Percentiles rank a stretch among this genome's conserved stretches.
phyloP scores from a whole-genome alignment of 2,888 invertebrate genomes.

The Oeneis ivallda region DNA sequence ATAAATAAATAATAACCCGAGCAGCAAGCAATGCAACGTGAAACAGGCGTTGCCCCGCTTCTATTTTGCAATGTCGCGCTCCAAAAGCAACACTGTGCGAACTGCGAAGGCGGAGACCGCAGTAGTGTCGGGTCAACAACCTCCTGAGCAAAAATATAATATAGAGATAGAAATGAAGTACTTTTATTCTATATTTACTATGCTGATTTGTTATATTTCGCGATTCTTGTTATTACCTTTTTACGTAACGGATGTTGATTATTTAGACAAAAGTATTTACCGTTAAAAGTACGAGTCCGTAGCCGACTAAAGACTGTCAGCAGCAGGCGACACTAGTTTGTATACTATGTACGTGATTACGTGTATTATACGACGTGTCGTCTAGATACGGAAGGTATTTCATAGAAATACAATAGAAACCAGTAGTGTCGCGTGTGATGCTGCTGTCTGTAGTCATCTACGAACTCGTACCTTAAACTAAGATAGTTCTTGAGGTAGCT shows the following conservation, averaged over 20 bases:
- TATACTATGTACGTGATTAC: too few relatives aligned
- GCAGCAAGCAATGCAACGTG: neutral
- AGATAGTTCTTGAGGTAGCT: too few relatives aligned
- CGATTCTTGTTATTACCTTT: neutral
- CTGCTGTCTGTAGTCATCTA: too few relatives aligned
- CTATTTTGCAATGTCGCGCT: slow-evolving; percentile 65
- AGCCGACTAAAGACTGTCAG: too few relatives aligned
- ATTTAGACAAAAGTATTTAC: neutral
- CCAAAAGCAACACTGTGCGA: slow-evolving; percentile 58
- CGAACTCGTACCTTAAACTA: too few relatives aligned
- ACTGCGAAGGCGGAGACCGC: slow-evolving; percentile 59
- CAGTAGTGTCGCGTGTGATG: too few relatives aligned
- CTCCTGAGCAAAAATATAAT: slow-evolving; percentile 52
- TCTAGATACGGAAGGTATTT: too few relatives aligned
- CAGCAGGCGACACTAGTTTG: too few relatives aligned
- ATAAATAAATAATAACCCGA: neutral
- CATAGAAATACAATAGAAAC: too few relatives aligned
- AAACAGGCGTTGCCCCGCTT: slow-evolving; percentile 45
- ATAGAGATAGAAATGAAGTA: slow-evolving; percentile 11
- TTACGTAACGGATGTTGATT: neutral
- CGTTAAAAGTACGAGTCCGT: too few relatives aligned
- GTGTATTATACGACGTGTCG: too few relatives aligned
- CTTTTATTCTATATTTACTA: neutral
- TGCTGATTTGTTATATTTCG: neutral
- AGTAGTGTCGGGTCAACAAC: slow-evolving; percentile 63